Base-by-base conservation (phyloP, 2,888 invertebrate species). In the Prosopocoilus inquinatus region DNA sequence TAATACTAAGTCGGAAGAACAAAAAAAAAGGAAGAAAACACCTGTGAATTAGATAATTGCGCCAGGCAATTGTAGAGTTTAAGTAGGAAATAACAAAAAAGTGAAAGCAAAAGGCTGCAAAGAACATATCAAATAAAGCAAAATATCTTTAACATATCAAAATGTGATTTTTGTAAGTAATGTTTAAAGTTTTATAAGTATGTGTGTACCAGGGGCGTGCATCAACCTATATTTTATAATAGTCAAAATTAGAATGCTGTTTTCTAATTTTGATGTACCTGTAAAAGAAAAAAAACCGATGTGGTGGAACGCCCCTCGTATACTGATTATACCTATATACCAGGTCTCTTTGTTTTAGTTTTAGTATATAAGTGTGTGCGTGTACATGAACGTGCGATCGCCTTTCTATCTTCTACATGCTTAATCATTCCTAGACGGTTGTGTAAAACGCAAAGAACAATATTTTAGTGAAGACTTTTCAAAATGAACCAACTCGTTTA, bases 101-200 rank as follows among this genome's bases (percentile, higher is more conserved):
- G 20, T 28, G 20, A 41, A 50, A 43, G 41, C 15, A 53, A 57
- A 57, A 57, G 57, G 57, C 57, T 57, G 57, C 57, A 49, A 53
- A 57, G 57, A 53, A 59, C 61, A 61, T 61, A 61, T 61, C 61
- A 61, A 61, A 61, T 55, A 50, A 36, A 38, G 50, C 51, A 52
- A 58, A 50, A 34, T 47, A 48, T 28, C 20, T 28, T 49, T 53
- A 59, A 60, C 57, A 63, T 61, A 63, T 63, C 61, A 60, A 61
- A 58, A 63, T 58, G 53, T 63, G 63, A 41, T 41, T 28, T 28
- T 28, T 28, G 20, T 28, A 28, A 28, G 20, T 28, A 28, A 28
- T 28, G 20, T 28, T 28, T 28, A 28, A 28, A 2, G 20, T 5
- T 28, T 41, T 41, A 41, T 41, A 41, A 15, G 16, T 16, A 41